Evolutionary conservation across 2,113 vertebrate genomes (phyloP).

Genomic region (Nibea coibor): DNA sequence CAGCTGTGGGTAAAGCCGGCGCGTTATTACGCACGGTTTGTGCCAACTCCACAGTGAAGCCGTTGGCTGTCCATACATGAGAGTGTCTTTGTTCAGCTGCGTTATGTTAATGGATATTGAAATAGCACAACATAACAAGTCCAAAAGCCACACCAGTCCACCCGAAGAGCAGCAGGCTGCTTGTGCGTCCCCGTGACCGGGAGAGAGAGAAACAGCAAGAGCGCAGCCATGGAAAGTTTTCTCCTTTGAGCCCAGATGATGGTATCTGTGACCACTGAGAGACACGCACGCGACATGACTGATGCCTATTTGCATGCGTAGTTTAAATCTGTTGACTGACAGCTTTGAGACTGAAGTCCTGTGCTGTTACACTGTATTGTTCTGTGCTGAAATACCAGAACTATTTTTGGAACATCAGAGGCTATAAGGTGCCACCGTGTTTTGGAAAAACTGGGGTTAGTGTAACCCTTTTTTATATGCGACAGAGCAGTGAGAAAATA

Average conservation of each 20-base stretch:
- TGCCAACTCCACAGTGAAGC: conserved; percentile 1
- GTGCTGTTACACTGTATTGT: conserved; percentile 15
- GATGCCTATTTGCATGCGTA: conserved; percentile 25
- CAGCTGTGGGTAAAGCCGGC: neutral
- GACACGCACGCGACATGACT: conserved; percentile 25
- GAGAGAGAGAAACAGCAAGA: conserved; percentile 10
- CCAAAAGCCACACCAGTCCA: neutral
- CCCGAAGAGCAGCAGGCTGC: neutral
- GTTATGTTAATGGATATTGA: conserved; percentile 5
- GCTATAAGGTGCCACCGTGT: conserved; percentile 9
- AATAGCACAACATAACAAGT: conserved; percentile 1
- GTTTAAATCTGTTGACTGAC: conserved; percentile 45
- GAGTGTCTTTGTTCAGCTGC: neutral
- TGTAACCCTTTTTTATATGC: neutral
- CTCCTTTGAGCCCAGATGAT: conserved; percentile 28
- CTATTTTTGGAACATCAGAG: conserved; percentile 33
- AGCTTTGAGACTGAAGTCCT: conserved; percentile 9
- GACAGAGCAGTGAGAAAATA: neutral
- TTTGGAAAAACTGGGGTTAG: conserved; percentile 22
- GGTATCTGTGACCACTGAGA: conserved; percentile 14
- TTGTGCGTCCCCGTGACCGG: conserved; percentile 6
- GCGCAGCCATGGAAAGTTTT: conserved; percentile 52
- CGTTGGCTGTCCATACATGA: neutral
- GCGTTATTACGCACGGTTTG: conserved; percentile 48
- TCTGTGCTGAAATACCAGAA: conserved; percentile 25